Conservation (phyloP, 2,113 vertebrate species). For the Rhinopomastus cyanomelas region DNA sequence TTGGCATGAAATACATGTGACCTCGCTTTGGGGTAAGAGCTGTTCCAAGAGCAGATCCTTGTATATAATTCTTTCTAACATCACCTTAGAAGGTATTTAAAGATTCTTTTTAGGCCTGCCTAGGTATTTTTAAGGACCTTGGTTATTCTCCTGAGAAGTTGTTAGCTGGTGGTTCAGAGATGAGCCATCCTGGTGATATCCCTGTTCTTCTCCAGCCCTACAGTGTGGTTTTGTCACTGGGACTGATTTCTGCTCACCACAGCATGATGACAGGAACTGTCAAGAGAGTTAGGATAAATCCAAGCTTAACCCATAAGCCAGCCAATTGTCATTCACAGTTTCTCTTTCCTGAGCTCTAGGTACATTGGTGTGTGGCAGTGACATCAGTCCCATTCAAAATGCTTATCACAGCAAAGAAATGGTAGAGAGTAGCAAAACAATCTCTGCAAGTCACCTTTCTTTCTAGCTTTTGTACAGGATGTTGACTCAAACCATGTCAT, state of each 20-base stretch:
- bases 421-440: neutral
- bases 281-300: neutral
- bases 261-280: neutral
- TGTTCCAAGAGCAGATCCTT: conserved; percentile 27
- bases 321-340: fast-evolving
- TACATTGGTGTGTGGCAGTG: neutral
- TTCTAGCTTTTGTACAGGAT: neutral
- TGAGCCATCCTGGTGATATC: neutral
- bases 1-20: conserved; percentile 63
- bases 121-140: neutral
- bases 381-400: fast-evolving
- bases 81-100: conserved; percentile 40
- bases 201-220: neutral
- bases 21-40: conserved; percentile 49
- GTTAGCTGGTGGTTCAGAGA: neutral
- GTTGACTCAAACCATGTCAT: neutral
- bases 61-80: conserved; percentile 65
- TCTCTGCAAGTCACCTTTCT: neutral
- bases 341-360: neutral
- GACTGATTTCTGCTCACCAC: neutral
- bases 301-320: neutral
- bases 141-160: neutral
- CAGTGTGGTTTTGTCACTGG: neutral
- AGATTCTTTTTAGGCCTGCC: conserved; percentile 5
- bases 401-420: neutral